Base-by-base conservation (phyloP, 2,113 vertebrate species). In the Steatornis caripensis region DNA sequence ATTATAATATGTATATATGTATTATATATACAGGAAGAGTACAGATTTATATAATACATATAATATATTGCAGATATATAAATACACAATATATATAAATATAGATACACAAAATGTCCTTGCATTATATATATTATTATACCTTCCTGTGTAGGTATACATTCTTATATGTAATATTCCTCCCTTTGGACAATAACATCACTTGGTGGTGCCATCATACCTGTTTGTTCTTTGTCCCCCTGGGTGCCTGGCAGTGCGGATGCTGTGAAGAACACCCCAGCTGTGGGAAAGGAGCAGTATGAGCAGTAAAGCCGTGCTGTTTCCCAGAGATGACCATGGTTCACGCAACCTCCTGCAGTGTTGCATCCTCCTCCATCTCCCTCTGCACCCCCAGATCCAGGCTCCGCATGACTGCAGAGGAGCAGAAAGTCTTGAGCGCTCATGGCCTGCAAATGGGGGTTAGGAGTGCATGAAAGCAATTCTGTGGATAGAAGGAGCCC, bases 361-460 rank as follows among this genome's bases (percentile, higher is more conserved):
- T 9, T 27, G 8, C n/a, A 21, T 54, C 55, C 39, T 46, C 20
- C 45, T 83, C 45, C 17, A 11, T n/a, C 49, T 20, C 15, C 30
- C 30, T 30, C n/a, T 48, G 53, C 15, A 4, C 15, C 37, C 53
- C 32, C 1, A 3, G 41, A 57, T 83, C 48, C 77, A 41, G 26
- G 15, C 22, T 77, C 34, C 3, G 2, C 1, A 2, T 61, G 57
- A 43, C 45, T 0, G 4, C 49, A n/a, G 49, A 58, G 37, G n/a
- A 74, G 22, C 37, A 58, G 45, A 46, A 39, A 51, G 37, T 41
- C 62, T 66, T 0, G 1, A 11, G 39, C 1, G 1, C 21, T 39
- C 10, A 1, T 2, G 15, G 37, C 3, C 41, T 41, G 66, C 12
- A 14, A 15, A 5, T 4, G 14, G 29, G 39, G 49, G 41, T 65